Evolutionary conservation across 2,888 invertebrate species (phyloP), one percentile per base, ranked within the genome.

Genomic region (Omphaloscelis lunosa): DNA sequence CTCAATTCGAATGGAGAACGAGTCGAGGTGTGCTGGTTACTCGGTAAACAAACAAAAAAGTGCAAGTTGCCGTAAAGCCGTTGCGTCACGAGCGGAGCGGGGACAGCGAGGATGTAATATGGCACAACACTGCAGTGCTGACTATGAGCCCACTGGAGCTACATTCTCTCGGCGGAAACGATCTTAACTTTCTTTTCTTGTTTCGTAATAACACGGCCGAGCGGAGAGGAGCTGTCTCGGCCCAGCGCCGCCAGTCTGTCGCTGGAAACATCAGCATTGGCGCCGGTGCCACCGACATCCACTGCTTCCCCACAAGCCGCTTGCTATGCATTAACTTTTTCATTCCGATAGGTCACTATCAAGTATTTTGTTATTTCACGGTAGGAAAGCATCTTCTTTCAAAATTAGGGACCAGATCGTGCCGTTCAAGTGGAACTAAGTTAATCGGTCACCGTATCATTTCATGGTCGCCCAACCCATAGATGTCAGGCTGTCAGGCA

Each of bases 181-280:
- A 89, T 92, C 86, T 93, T 92, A 92, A 95, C 95, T 95, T 95
- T 95, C 94, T 92, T 95, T 95, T 95, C 93, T 93, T 90, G 95
- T 96, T 95, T 95, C 95, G 95, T 95, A 95, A 96, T 93, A 93
- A 91, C 86, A 94, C 93, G 94, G 92, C 91, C 92, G 91, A 94
- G 89, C 91, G 90, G 93, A 93, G 93, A 94, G 90, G 91, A 93
- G 91, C 90, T 91, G 91, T 92, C 91, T 90, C 90, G 91, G 89
- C 87, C 80, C 90, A 90, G 87, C 86, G 87, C 84, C 86, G 85
- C 82, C 87, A 82, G 79, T 88, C 84, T 84, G 78, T 79, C 89
- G 90, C 91, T 93, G 93, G 91, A 91, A 91, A 92, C 90, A 76
- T 74, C 80, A 80, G 67, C 82, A 82, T 79, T 83, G 85, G 84